These are phyloP conservation scores for Zaprionus africanus DNA, from an alignment of 1,140 invertebrate genomes.

Conservation along the genomic window DNA sequence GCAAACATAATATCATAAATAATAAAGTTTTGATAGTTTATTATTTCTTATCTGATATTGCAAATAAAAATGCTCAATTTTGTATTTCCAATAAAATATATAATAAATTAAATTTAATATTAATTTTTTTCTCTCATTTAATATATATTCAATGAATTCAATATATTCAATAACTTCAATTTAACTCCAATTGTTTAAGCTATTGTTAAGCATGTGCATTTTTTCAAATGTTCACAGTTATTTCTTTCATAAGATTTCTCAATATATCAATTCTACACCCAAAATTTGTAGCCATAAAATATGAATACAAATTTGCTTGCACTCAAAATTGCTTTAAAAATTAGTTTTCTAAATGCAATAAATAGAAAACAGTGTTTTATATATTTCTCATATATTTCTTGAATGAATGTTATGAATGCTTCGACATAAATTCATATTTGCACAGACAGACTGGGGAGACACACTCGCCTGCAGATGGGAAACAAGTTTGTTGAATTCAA, in stretches of 20 bases:
- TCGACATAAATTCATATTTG: slow-evolving; percentile 16
- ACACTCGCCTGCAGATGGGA: neutral
- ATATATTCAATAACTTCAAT: too few relatives aligned
- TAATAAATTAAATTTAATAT: too few relatives aligned
- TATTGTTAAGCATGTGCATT: too few relatives aligned
- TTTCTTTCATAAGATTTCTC: neutral
- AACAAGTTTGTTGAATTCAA: slow-evolving; percentile 17
- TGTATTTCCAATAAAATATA: too few relatives aligned
- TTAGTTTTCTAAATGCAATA: neutral
- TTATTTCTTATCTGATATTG: too few relatives aligned
- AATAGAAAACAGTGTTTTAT: neutral
- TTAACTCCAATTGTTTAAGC: too few relatives aligned
- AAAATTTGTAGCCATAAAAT: neutral
- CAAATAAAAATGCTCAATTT: too few relatives aligned
- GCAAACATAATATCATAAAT: too few relatives aligned
- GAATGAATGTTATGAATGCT: slow-evolving; percentile 1
- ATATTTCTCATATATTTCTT: neutral
- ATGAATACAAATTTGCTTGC: neutral
- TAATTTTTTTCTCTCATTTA: too few relatives aligned
- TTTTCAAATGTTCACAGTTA: neutral
- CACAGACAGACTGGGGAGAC: neutral
- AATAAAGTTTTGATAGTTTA: too few relatives aligned
- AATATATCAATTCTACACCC: neutral
- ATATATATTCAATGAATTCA: too few relatives aligned
- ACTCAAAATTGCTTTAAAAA: too few relatives aligned